Evolutionary conservation across 2,797 vertebrate species (phyloP).

Genomic region (Acipenser transmontanus): DNA sequence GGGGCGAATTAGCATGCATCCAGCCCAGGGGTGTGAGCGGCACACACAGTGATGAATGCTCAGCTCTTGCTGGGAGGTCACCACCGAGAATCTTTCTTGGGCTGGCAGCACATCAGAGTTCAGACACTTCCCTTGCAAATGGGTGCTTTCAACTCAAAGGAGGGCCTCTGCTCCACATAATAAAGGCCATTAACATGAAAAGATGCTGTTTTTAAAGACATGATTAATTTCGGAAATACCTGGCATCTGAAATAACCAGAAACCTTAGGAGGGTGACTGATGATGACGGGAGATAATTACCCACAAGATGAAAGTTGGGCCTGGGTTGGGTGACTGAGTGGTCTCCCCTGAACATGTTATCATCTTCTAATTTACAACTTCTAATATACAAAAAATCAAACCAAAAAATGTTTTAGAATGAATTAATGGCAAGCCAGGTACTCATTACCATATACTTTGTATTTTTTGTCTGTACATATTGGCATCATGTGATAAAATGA

Average conservation of each 20-base stretch:
- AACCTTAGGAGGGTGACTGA: constrained; percentile 62
- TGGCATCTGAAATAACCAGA: constrained; percentile 64
- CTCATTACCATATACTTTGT: too few species aligned
- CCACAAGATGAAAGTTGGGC: constrained; percentile 50
- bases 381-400: too few species aligned
- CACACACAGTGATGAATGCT: constrained; percentile 57
- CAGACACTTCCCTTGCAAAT: constrained; percentile 54
- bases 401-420: too few species aligned
- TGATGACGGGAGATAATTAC: constrained; percentile 70
- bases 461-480: too few species aligned
- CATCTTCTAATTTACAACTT: constrained; percentile 12
- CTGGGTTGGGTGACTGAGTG: constrained; percentile 11
- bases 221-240: constrained; percentile 78
- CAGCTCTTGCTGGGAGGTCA: constrained; percentile 66
- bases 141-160: constrained; percentile 51
- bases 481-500: too few species aligned
- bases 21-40: constrained; percentile 50
- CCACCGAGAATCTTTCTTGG: constrained; percentile 54
- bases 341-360: constrained; percentile 21
- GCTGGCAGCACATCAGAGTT: constrained; percentile 57
- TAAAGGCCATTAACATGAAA: constrained; percentile 68
- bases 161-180: constrained; percentile 53
- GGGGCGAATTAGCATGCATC: constrained; percentile 70
- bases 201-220: constrained; percentile 61
- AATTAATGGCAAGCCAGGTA: too few species aligned